A percentile compares a stretch with the other conserved stretches of the same genome.
Conservation (phyloP, 2,797 vertebrate genomes). For the Argya squamiceps region DNA sequence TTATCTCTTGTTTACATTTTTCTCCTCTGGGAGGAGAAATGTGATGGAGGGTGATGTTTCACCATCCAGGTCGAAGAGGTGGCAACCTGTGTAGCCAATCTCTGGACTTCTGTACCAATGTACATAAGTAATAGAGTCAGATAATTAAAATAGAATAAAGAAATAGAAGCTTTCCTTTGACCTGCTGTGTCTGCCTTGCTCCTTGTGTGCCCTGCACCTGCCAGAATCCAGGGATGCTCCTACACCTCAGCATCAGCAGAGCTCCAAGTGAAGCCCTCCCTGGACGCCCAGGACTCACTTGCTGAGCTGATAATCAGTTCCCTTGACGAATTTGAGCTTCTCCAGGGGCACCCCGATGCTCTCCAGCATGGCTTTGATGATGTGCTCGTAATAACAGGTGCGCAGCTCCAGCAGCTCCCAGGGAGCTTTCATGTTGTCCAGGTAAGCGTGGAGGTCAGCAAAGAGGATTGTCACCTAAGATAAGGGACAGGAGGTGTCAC, state of each 20-base stretch:
- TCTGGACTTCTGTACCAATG: too few species aligned
- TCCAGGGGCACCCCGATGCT: conserved; percentile 93
- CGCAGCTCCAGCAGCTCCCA: conserved; percentile 96
- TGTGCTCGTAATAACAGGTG: conserved; percentile 90
- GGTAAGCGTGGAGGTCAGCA: conserved; percentile 93
- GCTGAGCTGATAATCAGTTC: conserved; percentile 95
- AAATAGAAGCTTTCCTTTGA: too few species aligned
- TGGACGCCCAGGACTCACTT: conserved; percentile 77
- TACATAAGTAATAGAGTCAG: too few species aligned
- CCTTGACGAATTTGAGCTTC: conserved; percentile 90
- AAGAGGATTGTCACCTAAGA: conserved; percentile 90
- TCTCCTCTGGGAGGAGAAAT: too few species aligned
- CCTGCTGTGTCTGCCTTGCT: too few species aligned
- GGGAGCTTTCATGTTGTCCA: conserved; percentile 99
- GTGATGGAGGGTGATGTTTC: too few species aligned
- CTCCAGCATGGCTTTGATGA: conserved; percentile 97
- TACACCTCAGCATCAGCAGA: neutral
- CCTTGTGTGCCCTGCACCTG: too few species aligned
- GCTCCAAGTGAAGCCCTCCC: neutral
- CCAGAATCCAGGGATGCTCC: too few species aligned
- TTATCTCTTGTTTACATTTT: too few species aligned
- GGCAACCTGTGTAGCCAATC: too few species aligned
- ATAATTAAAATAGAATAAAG: too few species aligned
- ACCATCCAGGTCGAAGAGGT: too few species aligned
- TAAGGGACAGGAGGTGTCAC: neutral